Conservation (phyloP, 2,888 invertebrate genomes). For the Therioaphis trifolii region DNA sequence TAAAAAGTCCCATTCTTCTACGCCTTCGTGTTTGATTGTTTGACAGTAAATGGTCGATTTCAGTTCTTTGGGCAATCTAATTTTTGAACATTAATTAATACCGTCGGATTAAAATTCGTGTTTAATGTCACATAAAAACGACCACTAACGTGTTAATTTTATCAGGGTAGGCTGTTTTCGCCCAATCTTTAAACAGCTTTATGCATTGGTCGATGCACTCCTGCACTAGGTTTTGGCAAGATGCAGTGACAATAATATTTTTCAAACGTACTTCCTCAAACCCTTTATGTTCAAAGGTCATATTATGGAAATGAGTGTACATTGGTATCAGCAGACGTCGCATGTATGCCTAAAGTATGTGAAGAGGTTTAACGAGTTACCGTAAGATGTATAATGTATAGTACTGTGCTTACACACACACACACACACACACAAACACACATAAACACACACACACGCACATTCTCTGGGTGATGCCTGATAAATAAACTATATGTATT, state of each 20-base stretch:
- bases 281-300: slow-evolving; percentile 71
- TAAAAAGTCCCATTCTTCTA: slow-evolving; percentile 80
- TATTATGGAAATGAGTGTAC: slow-evolving; percentile 73
- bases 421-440: no score
- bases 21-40: slow-evolving; percentile 76
- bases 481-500: no score
- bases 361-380: not conserved
- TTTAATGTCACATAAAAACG: no score
- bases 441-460: not conserved
- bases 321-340: slow-evolving; percentile 74
- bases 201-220: slow-evolving; percentile 75
- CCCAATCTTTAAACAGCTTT: slow-evolving; percentile 75
- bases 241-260: slow-evolving; percentile 73
- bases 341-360: slow-evolving; percentile 74
- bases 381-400: no score
- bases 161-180: slow-evolving; percentile 72
- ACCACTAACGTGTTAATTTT: slow-evolving; percentile 73
- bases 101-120: no score
- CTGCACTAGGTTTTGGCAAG: slow-evolving; percentile 76
- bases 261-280: slow-evolving; percentile 76
- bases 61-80: slow-evolving; percentile 79
- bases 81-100: slow-evolving; percentile 36
- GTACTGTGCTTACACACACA: no score
- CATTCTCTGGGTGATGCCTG: no score
- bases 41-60: slow-evolving; percentile 80